Evolutionary conservation across 2,113 vertebrate species (phyloP), one percentile per base, ranked within the genome.

Genomic region (Micronycteris hirsuta): DNA sequence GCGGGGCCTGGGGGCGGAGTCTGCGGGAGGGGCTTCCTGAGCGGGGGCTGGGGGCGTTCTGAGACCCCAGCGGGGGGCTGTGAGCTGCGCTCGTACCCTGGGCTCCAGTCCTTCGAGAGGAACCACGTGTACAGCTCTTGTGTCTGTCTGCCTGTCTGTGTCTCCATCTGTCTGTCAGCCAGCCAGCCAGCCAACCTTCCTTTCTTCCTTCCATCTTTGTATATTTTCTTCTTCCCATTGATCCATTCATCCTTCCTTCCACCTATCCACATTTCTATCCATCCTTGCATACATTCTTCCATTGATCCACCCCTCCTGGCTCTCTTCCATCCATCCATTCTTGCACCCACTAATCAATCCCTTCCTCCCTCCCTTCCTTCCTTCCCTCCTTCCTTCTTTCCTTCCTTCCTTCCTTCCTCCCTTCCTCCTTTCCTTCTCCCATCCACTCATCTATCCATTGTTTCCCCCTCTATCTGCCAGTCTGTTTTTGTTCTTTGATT

Each of bases 1-100:
- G 49, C 0, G 3, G 41, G 3, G 4, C 38, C 19, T 13, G 28
- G 45, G 67, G 41, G 26, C 0, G 2, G 3, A 45, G 28, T 65
- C 76, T n/a, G 15, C 0, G 31, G 0, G 15, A 22, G 76, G 33
- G 52, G 65, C 15, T 0, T 33, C 26, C 22, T 3, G 22, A 16
- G 10, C 86, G 58, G 31, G 4, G 15, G 17, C 16, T 10, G 1
- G 22, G 24, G 84, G 65, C n/a, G 65, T 3, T 24, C 4, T 7
- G 26, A 41, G 61, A 5, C 49, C 11, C 7, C 41, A 7, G 3
- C 17, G 36, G 19, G 16, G 17, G 26, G 16, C 45, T 0, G 52
- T 19, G 86, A 38, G 31, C 80, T 22, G 31, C 3, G 8, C 24
- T 33, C 0, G 0, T 5, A 1, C 26, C 28, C n/a, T 1, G 19